Conservation (phyloP, 2,888 invertebrate species). For the Hetaerina titia region DNA sequence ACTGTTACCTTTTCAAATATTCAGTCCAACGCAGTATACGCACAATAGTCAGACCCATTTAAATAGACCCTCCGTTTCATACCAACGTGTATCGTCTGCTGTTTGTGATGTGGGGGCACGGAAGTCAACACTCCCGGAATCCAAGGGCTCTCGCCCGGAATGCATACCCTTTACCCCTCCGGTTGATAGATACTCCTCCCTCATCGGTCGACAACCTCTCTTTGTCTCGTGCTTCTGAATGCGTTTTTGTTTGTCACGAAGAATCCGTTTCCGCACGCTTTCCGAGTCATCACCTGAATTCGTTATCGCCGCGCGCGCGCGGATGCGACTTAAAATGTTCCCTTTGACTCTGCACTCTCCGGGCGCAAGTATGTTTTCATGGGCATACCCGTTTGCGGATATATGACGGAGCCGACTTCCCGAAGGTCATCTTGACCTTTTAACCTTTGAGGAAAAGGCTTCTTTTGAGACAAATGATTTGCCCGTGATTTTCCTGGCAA, state of each 20-base stretch:
- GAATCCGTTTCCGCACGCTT: constrained; percentile 8
- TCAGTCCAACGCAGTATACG: too few relatives aligned
- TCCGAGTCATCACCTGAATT: not conserved
- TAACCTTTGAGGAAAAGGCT: not conserved
- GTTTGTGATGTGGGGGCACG: not conserved
- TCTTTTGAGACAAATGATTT: not conserved
- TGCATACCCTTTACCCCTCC: not conserved
- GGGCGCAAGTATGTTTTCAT: not conserved
- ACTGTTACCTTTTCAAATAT: too few relatives aligned
- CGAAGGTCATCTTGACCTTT: not conserved
- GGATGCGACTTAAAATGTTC: not conserved
- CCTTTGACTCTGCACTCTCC: not conserved
- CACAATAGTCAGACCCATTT: too few relatives aligned
- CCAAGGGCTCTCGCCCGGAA: not conserved
- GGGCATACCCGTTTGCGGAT: not conserved
- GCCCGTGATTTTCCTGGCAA: not conserved
- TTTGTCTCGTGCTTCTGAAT: not conserved
- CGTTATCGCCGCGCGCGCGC: not conserved
- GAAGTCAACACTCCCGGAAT: not conserved
- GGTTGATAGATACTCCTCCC: not conserved
- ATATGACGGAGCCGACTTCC: not conserved
- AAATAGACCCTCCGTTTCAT: too few relatives aligned
- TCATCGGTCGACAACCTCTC: not conserved
- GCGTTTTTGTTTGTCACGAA: not conserved
- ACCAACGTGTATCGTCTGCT: not conserved